Base-by-base conservation (phyloP, 2,113 vertebrate genomes). In the Erpornis zantholeuca region DNA sequence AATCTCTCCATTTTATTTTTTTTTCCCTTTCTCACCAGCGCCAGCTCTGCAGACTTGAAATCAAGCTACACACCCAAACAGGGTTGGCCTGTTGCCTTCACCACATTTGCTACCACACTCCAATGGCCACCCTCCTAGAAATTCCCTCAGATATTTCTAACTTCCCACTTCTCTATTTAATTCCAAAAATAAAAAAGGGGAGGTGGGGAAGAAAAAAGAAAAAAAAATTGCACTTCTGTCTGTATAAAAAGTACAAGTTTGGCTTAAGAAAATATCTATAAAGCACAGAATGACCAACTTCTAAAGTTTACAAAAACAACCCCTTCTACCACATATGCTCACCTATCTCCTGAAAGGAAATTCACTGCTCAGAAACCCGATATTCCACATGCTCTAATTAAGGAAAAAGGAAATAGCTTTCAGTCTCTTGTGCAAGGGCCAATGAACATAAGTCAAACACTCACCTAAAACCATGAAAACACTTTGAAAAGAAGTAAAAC, bases 371-470 rank as follows among this genome's bases (percentile, higher is more conserved):
- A 81, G 93, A 95, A 96, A 95, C 57, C 60, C 16, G 49, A 92
- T 95, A 93, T 29, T 83, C 90, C 9, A 1, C 65, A 71, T 60
- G 85, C 22, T 88, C 76, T 95, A 92, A 94, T 93, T 93, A 94
- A 93, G 82, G 88, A 78, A 88, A 90, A 90, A 94, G 93, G 93
- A 94, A 96, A 94, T 90, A 90, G 69, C 60, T 93, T 96, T 90
- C 76, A 81, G 82, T 86, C 44, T 86, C 64, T 68, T 90, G 72
- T 72, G 49, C 88, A 93, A 79, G 76, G 90, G 80, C 93, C 92
- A 96, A 71, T 4, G 24, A 96, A 81, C 78, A n/a, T 71, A 94
- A 94, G 88, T 94, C 80, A 96, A 89, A 92, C 45, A 75, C 64
- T 93, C 90, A 94, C 82, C 82, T 90, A 86, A 88, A 92, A 50